phyloP scores from a whole-genome alignment of 2,113 vertebrate species.

The Malurus cyaneus region DNA sequence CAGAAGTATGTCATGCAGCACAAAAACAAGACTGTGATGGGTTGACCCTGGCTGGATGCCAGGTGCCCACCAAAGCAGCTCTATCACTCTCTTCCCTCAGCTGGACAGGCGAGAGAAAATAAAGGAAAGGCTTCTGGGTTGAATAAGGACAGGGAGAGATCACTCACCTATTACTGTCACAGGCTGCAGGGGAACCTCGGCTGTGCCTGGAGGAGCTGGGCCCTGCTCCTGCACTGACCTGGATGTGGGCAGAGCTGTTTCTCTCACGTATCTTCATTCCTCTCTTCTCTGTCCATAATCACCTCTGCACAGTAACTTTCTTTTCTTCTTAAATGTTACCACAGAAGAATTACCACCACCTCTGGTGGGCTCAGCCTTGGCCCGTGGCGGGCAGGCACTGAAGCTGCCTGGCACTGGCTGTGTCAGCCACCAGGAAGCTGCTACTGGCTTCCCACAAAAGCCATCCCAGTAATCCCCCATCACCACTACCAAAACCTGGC shows the following conservation, averaged over 20 bases:
- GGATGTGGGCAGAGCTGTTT: not conserved
- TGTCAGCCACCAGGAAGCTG: not conserved
- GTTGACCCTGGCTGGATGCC: not conserved
- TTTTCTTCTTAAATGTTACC: not conserved
- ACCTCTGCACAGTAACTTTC: not conserved
- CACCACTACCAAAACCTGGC: not conserved
- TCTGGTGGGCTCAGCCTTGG: not conserved
- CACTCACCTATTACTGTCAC: not conserved
- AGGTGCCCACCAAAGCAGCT: not conserved
- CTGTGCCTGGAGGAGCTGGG: not conserved
- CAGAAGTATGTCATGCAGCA: not conserved
- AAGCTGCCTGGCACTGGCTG: not conserved
- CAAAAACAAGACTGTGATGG: not conserved
- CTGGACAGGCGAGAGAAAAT: not conserved
- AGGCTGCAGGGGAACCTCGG: not conserved
- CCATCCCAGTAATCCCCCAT: not conserved
- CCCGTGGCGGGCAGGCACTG: not conserved
- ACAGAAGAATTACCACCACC: not conserved
- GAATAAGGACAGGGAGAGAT: not conserved
- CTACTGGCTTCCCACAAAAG: not conserved
- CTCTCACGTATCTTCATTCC: not conserved
- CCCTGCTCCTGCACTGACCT: not conserved
- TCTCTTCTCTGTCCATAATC: not conserved
- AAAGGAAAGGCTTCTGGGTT: not conserved
- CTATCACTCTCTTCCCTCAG: not conserved